Conservation (phyloP, 2,888 invertebrate species). For the Ectemnius cavifrons region DNA sequence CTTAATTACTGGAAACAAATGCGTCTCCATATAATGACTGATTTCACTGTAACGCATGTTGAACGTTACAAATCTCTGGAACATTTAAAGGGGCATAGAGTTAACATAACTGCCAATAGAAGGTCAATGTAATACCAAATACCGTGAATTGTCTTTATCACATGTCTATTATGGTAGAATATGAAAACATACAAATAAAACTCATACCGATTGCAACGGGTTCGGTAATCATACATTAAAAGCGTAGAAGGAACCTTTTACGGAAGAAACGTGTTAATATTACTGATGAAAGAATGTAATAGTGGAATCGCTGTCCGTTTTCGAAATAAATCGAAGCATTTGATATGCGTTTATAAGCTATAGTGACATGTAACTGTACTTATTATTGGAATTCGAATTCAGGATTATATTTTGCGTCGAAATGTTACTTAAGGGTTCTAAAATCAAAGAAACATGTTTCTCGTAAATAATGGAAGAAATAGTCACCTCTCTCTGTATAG, state of each 20-base stretch:
- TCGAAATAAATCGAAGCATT: constrained; percentile 40
- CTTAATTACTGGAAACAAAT: neutral
- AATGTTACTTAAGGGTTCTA: constrained; percentile 65
- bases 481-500: constrained; percentile 58
- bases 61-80: too few relatives aligned
- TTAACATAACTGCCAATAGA: constrained; percentile 29
- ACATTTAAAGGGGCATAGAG: constrained; percentile 22
- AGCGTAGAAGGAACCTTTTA: constrained; percentile 62
- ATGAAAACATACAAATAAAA: constrained; percentile 54
- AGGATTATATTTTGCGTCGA: constrained; percentile 57
- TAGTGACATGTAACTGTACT: constrained; percentile 61
- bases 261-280: constrained; percentile 65
- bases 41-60: too few relatives aligned
- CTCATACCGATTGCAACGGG: constrained; percentile 58
- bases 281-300: constrained; percentile 66
- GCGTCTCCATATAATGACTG: too few relatives aligned
- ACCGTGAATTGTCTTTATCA: constrained; percentile 41
- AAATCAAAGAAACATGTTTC: constrained; percentile 60
- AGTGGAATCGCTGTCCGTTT: constrained; percentile 60
- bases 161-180: constrained; percentile 44
- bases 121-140: constrained; percentile 40
- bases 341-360: constrained; percentile 49
- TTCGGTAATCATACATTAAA: constrained; percentile 63
- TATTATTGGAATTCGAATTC: constrained; percentile 58
- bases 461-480: constrained; percentile 35